These are phyloP conservation scores for Delichon dasypus DNA, from an alignment of 2,797 vertebrate species.

Conservation along the genomic window DNA sequence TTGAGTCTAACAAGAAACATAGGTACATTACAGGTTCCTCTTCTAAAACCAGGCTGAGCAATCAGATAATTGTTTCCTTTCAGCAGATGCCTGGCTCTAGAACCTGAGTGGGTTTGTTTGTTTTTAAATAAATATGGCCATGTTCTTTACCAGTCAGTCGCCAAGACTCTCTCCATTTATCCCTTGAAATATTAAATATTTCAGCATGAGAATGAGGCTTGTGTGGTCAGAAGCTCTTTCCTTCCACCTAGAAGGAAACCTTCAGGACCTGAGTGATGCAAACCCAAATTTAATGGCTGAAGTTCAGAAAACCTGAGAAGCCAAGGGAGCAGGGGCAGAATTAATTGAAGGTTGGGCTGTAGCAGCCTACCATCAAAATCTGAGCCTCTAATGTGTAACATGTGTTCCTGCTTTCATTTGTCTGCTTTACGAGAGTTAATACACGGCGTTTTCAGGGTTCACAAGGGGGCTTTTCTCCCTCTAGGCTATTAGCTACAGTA, in stretches of 20 bases:
- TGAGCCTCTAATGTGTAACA: conserved; percentile 47
- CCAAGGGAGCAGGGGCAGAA: neutral
- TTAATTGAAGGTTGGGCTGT: conserved; percentile 13
- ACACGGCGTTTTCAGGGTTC: neutral
- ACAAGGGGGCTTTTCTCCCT: conserved; percentile 37
- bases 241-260: neutral
- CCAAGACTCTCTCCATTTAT: neutral
- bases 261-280: neutral
- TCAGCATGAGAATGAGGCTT: neutral
- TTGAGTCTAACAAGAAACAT: neutral
- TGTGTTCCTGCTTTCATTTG: conserved; percentile 30
- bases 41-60: neutral
- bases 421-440: conserved; percentile 46
- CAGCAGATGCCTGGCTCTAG: neutral
- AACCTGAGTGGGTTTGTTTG: neutral
- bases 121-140: neutral
- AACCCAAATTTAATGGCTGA: neutral
- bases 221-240: neutral
- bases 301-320: conserved; percentile 17
- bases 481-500: conserved; percentile 41
- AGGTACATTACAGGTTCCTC: neutral
- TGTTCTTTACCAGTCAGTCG: neutral
- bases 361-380: conserved; percentile 26
- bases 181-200: conserved; percentile 2
- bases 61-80: neutral